phyloP scores from a whole-genome alignment of 2,888 invertebrate genomes.

The Rhaphigaster nebulosa region DNA sequence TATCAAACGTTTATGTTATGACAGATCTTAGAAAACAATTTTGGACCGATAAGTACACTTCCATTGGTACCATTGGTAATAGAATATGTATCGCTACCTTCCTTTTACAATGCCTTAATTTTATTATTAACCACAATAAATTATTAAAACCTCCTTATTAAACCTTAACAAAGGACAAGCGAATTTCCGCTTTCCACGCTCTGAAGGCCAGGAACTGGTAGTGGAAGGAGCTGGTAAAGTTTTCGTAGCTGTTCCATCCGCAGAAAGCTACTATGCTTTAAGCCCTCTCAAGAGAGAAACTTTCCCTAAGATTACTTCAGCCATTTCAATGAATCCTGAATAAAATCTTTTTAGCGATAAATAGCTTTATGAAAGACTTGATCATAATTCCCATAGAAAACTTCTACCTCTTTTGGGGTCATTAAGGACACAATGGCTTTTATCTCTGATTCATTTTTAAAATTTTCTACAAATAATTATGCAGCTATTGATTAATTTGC shows the following conservation, averaged over 20 bases:
- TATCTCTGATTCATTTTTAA: not conserved
- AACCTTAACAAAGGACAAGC: not conserved
- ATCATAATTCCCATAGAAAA: not conserved
- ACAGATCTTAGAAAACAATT: too few species aligned
- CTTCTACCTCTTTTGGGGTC: not conserved
- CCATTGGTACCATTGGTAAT: too few species aligned
- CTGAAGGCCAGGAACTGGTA: not conserved
- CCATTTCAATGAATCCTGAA: slow-evolving; percentile 25
- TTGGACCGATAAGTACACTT: too few species aligned
- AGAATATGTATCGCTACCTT: too few species aligned
- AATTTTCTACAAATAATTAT: not conserved
- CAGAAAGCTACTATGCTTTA: slow-evolving; percentile 28
- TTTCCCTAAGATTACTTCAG: slow-evolving; percentile 16
- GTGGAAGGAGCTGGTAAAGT: not conserved
- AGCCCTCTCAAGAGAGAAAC: not conserved
- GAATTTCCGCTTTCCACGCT: not conserved
- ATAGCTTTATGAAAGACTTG: slow-evolving; percentile 7
- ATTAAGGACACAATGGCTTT: not conserved
- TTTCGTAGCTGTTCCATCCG: not conserved
- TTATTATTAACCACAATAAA: not conserved
- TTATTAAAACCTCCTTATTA: not conserved
- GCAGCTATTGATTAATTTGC: too few species aligned
- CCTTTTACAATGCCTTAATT: not conserved
- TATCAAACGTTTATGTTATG: too few species aligned
- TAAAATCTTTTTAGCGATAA: slow-evolving; percentile 16